These are phyloP conservation scores for Hycleus phaleratus DNA, from an alignment of 1,140 invertebrate species.

Conservation along the genomic window DNA sequence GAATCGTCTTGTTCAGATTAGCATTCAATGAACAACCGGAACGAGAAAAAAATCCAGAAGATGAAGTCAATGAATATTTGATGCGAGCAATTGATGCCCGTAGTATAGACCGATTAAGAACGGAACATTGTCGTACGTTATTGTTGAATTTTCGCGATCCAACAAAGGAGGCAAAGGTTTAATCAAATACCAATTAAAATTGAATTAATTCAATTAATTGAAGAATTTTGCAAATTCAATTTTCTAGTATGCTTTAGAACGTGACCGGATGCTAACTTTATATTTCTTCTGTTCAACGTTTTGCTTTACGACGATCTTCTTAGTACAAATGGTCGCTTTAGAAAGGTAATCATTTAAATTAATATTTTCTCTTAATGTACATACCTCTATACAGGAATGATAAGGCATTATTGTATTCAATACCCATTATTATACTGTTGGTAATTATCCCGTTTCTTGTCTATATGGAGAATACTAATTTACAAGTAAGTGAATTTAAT, in stretches of 20 bases:
- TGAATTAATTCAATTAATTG: background rate
- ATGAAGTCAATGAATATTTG: conserved; percentile 91
- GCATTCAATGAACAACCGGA: conserved; percentile 53
- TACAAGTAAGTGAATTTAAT: conserved; percentile 27
- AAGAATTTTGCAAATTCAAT: conserved; percentile 14
- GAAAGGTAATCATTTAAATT: conserved; percentile 45
- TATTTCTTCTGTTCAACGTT: conserved; percentile 78
- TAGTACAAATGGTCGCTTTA: conserved; percentile 59
- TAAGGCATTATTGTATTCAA: conserved; percentile 26
- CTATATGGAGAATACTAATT: conserved; percentile 33
- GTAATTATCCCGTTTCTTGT: conserved; percentile 34
- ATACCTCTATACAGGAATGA: conserved; percentile 17
- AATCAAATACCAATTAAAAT: background rate
- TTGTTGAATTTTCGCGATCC: conserved; percentile 73
- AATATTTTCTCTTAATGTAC: too few relatives aligned
- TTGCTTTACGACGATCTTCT: conserved; percentile 56
- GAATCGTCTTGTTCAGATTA: conserved; percentile 44
- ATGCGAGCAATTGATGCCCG: conserved; percentile 88
- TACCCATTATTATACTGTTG: conserved; percentile 31
- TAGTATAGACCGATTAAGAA: conserved; percentile 79
- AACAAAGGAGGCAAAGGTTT: conserved; percentile 72
- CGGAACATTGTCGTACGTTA: conserved; percentile 75
- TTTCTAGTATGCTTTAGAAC: conserved; percentile 65
- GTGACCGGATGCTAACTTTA: conserved; percentile 74
- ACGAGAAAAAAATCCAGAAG: conserved; percentile 69